Conservation (phyloP, 2,797 vertebrate genomes). For the Lacerta agilis region DNA sequence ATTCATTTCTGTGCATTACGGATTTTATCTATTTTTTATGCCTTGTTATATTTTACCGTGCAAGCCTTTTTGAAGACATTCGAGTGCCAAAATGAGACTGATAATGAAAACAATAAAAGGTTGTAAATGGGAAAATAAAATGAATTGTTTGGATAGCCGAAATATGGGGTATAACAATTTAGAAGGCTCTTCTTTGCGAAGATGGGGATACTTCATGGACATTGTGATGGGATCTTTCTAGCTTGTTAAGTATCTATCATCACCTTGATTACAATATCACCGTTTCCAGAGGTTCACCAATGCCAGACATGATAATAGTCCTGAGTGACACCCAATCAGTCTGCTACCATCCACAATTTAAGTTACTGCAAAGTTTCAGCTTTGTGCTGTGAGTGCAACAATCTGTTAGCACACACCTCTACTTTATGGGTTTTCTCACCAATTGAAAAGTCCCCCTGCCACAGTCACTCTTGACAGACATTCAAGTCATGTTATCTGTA, state of each 20-base stretch:
- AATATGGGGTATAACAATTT: background rate
- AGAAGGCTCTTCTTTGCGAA: conserved; percentile 14
- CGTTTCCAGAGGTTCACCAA: background rate
- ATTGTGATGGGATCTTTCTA: background rate
- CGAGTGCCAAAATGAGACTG: no score
- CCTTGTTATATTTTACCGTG: no score
- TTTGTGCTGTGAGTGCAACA: conserved; percentile 3
- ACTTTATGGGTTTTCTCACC: conserved; percentile 6
- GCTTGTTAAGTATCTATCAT: background rate
- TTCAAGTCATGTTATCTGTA: no score
- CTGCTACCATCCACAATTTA: background rate
- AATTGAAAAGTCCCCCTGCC: conserved; percentile 23
- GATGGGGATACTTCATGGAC: background rate
- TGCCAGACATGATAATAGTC: conserved; percentile 4
- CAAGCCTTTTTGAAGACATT: no score
- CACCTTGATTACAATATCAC: conserved; percentile 6
- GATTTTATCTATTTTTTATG: no score
- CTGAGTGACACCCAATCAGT: background rate
- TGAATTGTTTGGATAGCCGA: background rate
- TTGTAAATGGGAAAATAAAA: background rate
- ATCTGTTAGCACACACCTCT: background rate
- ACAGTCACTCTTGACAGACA: conserved; percentile 17
- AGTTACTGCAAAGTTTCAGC: background rate
- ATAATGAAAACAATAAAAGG: no score
- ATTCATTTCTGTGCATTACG: no score